phyloP scores from a whole-genome alignment of 2,888 invertebrate species.

The Hirtodrosophila confusa region DNA sequence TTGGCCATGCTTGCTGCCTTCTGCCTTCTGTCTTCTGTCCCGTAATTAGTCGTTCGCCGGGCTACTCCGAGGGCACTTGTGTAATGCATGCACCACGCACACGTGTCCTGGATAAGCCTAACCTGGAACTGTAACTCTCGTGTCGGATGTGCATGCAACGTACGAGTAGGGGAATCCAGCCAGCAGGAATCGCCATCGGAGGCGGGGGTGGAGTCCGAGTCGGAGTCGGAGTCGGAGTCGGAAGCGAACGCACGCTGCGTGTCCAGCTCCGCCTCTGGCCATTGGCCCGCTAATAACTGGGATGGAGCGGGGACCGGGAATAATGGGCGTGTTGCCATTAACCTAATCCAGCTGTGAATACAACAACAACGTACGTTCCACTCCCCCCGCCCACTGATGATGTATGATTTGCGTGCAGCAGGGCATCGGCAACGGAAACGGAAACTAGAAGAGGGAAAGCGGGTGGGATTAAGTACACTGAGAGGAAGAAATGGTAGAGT shows the following conservation, averaged over 20 bases:
- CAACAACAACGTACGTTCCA: conserved; percentile 8
- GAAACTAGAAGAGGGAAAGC: neutral
- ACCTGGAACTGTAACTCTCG: conserved; percentile 14
- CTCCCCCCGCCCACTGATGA: conserved; percentile 19
- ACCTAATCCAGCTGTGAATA: conserved; percentile 9
- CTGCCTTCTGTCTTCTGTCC: no score
- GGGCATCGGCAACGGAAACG: neutral
- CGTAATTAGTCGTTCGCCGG: conserved; percentile 3
- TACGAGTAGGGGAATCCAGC: neutral
- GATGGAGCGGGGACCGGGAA: neutral
- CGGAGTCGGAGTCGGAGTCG: conserved; percentile 4
- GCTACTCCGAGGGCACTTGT: neutral
- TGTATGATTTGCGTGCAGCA: conserved; percentile 26
- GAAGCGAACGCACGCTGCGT: conserved; percentile 22
- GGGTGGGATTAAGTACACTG: no score
- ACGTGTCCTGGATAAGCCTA: conserved; percentile 22
- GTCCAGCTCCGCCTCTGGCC: neutral
- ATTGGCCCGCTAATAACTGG: neutral
- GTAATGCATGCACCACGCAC: conserved; percentile 14
- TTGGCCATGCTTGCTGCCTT: no score
- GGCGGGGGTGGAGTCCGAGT: no score
- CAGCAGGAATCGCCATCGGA: neutral
- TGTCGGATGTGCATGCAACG: conserved; percentile 43
- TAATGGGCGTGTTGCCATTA: conserved; percentile 4
- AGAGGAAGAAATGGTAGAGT: no score